These are phyloP conservation scores for Pristiophorus japonicus DNA, from an alignment of 2,113 vertebrate species.

Conservation along the genomic window DNA sequence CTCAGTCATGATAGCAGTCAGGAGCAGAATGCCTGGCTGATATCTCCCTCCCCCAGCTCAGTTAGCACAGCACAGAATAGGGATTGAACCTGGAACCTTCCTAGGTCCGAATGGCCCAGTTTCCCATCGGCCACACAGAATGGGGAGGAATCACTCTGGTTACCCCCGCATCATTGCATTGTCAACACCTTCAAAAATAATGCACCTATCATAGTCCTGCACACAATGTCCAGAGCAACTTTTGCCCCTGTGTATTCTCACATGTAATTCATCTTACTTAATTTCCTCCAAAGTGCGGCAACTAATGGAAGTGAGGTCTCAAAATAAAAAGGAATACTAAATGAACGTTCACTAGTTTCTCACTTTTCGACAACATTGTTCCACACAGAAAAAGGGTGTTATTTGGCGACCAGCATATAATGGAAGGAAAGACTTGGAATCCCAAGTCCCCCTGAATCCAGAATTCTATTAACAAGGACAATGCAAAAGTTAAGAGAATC, in stretches of 20 bases:
- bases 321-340: background rate
- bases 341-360: background rate
- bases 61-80: background rate
- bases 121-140: background rate
- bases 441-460: background rate
- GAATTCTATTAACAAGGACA: background rate
- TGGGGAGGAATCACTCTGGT: background rate
- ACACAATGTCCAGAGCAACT: background rate
- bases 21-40: background rate
- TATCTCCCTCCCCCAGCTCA: background rate
- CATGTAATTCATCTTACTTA: background rate
- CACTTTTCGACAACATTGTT: background rate
- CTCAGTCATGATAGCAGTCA: background rate
- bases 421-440: background rate
- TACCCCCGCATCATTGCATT: background rate
- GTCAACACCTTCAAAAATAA: background rate
- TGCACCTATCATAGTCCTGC: background rate
- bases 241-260: background rate
- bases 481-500: background rate
- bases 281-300: background rate
- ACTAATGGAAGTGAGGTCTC: background rate
- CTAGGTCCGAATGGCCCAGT: background rate
- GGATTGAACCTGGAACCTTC: background rate
- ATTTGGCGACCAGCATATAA: background rate
- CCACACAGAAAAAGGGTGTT: background rate